Conservation (phyloP, 37 sponge, comb jelly and placozoan genomes). For the Cliona cf. orientalis region DNA sequence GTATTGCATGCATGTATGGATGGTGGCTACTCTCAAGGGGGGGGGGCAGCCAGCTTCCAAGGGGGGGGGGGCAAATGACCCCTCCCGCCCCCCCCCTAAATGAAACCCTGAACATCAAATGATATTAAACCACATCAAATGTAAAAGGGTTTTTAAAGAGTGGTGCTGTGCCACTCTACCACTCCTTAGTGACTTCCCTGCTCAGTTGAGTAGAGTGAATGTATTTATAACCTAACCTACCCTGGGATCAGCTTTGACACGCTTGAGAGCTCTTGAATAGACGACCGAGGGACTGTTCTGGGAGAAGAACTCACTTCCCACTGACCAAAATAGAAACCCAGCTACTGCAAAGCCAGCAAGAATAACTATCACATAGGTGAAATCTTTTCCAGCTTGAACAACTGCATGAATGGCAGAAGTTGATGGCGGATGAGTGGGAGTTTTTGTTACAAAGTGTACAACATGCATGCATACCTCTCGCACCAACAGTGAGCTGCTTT, state of each 20-base stretch:
- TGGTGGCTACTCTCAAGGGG: too few relatives aligned
- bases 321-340: conserved; percentile 72
- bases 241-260: conserved; percentile 59
- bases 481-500: conserved; percentile 65
- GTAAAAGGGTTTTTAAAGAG: too few relatives aligned
- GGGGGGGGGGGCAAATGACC: too few relatives aligned
- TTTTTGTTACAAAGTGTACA: not conserved
- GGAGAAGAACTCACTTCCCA: conserved; percentile 76
- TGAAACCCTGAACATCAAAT: too few relatives aligned
- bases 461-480: conserved; percentile 43
- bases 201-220: too few relatives aligned
- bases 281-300: conserved; percentile 61
- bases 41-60: too few relatives aligned
- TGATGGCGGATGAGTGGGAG: not conserved
- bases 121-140: too few relatives aligned
- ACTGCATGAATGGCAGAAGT: conserved; percentile 24
- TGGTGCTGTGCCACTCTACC: too few relatives aligned
- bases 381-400: conserved; percentile 78
- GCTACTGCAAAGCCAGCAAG: conserved; percentile 70
- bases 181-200: too few relatives aligned
- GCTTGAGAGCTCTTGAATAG: conserved; percentile 70
- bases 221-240: too few relatives aligned
- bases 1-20: too few relatives aligned
- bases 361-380: conserved; percentile 66
- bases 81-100: too few relatives aligned